Base-by-base conservation (phyloP, 1,140 invertebrate genomes). In the Pachypeltis micranthus region DNA sequence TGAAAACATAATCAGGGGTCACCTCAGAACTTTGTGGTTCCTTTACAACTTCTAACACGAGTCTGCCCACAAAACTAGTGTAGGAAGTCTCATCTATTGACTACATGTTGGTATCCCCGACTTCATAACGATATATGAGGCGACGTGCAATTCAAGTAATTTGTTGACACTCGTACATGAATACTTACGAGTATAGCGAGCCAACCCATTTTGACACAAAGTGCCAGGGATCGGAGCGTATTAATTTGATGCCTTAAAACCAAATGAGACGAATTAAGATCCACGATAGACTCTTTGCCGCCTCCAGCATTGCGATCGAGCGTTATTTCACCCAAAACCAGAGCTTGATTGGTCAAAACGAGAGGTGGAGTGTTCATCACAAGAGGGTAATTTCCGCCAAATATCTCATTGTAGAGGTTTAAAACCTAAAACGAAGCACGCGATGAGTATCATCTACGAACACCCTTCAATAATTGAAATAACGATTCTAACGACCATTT, bases 151-250 rank as follows among this genome's bases (percentile, higher is more conserved):
- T 55, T 7, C 23, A n/a, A n/a, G n/a, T n/a, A n/a, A n/a, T n/a
- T n/a, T n/a, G n/a, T n/a, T n/a, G n/a, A n/a, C n/a, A n/a, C n/a
- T n/a, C n/a, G n/a, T n/a, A n/a, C 14, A 39, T 34, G 2, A 19
- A 63, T 63, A 75, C 80, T 81, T 77, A 93, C 90, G 69, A 97
- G 71, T 68, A 96, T 91, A 1, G 88, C 75, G 78, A 97, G 83
- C 93, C 93, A 97, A 69, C 91, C 91, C 84, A 92, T 88, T 66
- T 91, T 80, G 2, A 95, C 78, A 74, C 90, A 93, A 61, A 87
- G 86, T 12, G 85, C 82, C 31, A 97, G 72, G 54, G 85, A 85
- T 70, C 88, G 85, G 27, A 96, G 70, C 10, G 75, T 71, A 16
- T 76, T 69, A 31, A 85, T 70, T 72, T 92, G 88, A 60, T 80